A percentile compares a stretch with the other conserved stretches of the same genome.
phyloP scores from a whole-genome alignment of 2,113 vertebrate species.

The Bostrychus sinensis region DNA sequence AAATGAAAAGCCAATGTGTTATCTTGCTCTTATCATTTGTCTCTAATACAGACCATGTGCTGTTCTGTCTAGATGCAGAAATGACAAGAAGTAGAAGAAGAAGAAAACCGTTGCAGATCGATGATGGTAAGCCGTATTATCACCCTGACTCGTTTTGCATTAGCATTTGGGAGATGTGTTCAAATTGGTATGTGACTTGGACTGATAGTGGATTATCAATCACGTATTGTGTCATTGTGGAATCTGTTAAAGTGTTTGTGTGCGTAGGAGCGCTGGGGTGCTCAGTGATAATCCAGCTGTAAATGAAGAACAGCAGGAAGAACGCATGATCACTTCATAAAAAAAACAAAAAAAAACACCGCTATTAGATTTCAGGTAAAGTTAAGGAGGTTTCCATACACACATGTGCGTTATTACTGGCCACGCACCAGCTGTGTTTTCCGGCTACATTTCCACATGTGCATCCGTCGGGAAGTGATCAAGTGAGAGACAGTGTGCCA shows the following conservation, averaged over 20 bases:
- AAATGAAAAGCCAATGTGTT: background rate
- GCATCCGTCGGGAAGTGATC: slow-evolving; percentile 29
- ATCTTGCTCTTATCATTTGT: background rate
- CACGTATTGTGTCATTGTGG: slow-evolving; percentile 33
- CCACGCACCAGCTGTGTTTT: slow-evolving; percentile 44
- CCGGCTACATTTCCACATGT: slow-evolving; percentile 41
- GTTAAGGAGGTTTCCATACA: slow-evolving; percentile 52
- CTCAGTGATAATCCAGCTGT: slow-evolving; percentile 29
- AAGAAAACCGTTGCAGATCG: slow-evolving; percentile 11
- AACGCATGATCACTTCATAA: slow-evolving; percentile 31
- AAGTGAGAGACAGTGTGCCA: slow-evolving; percentile 53
- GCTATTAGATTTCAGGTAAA: slow-evolving; percentile 39
- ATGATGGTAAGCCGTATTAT: slow-evolving; percentile 4
- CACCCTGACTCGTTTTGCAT: slow-evolving; percentile 2
- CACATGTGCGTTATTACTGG: slow-evolving; percentile 36
- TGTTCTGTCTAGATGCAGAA: background rate
- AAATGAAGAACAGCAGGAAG: slow-evolving; percentile 59
- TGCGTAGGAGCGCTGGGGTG: slow-evolving; percentile 4
- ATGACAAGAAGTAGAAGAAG: no score
- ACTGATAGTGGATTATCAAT: slow-evolving; percentile 45
- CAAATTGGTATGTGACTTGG: slow-evolving; percentile 31
- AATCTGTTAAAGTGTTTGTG: slow-evolving; percentile 31
- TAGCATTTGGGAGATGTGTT: slow-evolving; percentile 33
- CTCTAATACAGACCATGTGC: slow-evolving; percentile 15
- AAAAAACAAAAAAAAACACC: slow-evolving; percentile 20